phyloP scores from a whole-genome alignment of 2,113 vertebrate genomes.

The Micromys minutus region DNA sequence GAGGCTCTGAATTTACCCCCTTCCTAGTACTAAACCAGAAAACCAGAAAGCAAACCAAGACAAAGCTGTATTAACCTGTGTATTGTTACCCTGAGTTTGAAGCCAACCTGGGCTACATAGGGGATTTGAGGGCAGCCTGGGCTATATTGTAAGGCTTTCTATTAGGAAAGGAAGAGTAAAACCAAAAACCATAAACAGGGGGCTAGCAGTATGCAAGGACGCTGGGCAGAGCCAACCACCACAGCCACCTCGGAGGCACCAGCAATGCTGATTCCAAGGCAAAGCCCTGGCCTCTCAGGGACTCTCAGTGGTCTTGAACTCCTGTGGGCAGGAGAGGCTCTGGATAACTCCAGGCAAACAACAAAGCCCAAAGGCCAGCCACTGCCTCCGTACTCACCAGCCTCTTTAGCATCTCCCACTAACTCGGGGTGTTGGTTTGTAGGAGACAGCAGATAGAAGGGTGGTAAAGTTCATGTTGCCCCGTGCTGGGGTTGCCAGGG shows the following conservation, averaged over 20 bases:
- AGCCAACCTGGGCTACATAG: background rate
- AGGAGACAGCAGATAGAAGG: background rate
- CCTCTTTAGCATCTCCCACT: background rate
- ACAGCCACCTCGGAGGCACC: background rate
- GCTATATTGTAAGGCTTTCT: background rate
- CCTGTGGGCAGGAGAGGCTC: background rate
- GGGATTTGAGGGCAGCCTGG: background rate
- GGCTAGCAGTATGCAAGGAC: no score
- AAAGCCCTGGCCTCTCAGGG: background rate
- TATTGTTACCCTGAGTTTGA: background rate
- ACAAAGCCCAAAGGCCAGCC: no score
- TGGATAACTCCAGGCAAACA: background rate
- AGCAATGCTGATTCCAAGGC: background rate
- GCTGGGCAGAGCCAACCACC: background rate
- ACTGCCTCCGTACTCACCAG: background rate
- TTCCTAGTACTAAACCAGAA: background rate
- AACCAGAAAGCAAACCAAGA: no score
- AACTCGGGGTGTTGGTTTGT: fast-evolving
- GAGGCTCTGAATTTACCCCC: background rate
- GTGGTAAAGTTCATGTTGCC: background rate
- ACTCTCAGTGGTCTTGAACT: background rate
- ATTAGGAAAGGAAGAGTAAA: background rate
- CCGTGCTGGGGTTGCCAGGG: background rate
- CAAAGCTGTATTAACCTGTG: background rate
- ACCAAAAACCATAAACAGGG: background rate